Percentiles rank a stretch among this genome's conserved stretches.
Conservation (phyloP, 2,113 vertebrate genomes). For the Tylochromis polylepis region DNA sequence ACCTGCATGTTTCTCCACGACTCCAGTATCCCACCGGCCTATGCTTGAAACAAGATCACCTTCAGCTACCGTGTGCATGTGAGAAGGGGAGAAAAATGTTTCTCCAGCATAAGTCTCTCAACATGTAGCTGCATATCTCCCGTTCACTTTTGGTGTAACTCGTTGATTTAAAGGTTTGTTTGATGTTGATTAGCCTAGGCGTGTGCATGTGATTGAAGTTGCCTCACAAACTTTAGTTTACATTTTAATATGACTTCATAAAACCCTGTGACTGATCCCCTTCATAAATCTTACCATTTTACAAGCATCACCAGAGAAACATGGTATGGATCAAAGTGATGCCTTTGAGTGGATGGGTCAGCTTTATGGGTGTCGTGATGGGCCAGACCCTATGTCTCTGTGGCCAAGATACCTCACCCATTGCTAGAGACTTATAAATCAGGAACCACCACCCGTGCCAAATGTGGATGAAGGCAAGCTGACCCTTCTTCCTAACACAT, state of each 20-base stretch:
- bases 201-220: background rate
- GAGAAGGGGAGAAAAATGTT: background rate
- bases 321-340: slow-evolving; percentile 31
- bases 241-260: slow-evolving; percentile 22
- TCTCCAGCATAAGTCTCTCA: background rate
- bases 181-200: background rate
- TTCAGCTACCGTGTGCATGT: background rate
- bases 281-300: slow-evolving; percentile 36
- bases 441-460: slow-evolving; percentile 44
- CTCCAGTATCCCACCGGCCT: slow-evolving; percentile 7
- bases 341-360: background rate
- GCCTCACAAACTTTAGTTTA: slow-evolving; percentile 25
- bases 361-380: background rate
- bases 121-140: background rate
- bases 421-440: slow-evolving; percentile 50
- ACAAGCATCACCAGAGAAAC: slow-evolving; percentile 28
- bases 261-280: slow-evolving; percentile 23
- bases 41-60: slow-evolving; percentile 38
- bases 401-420: slow-evolving; percentile 11
- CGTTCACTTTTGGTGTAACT: background rate
- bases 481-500: slow-evolving; percentile 23
- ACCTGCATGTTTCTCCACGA: slow-evolving; percentile 40
- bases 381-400: slow-evolving; percentile 21
- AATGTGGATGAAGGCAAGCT: slow-evolving; percentile 49
- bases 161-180: background rate